Conservation (phyloP, 1,140 invertebrate genomes). For the Hyposmocoma kahamanoa region DNA sequence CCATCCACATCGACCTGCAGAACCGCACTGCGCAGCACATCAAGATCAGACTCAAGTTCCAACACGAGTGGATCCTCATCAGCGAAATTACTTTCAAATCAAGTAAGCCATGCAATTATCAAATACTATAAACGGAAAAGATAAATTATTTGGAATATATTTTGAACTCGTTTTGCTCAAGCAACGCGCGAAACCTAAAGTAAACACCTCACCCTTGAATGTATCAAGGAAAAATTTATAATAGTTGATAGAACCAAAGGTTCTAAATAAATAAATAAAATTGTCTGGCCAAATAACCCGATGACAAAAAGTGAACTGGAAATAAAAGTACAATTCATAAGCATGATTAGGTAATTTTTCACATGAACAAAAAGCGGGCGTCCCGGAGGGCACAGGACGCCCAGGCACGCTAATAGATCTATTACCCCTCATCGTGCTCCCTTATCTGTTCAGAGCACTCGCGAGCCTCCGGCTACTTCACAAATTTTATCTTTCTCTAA, state of each 20-base stretch:
- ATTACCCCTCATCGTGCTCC: slow-evolving; percentile 45
- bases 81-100: slow-evolving; percentile 89
- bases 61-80: slow-evolving; percentile 90
- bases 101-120: slow-evolving; percentile 77
- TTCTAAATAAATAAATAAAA: slow-evolving; percentile 32
- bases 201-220: background rate
- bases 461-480: slow-evolving; percentile 46
- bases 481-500: slow-evolving; percentile 66
- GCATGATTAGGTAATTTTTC: slow-evolving; percentile 34
- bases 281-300: slow-evolving; percentile 24
- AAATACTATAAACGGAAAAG: slow-evolving; percentile 20
- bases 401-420: slow-evolving; percentile 43
- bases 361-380: slow-evolving; percentile 25
- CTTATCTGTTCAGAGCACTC: slow-evolving; percentile 58
- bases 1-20: slow-evolving; percentile 83
- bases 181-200: slow-evolving; percentile 15
- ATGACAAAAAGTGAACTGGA: slow-evolving; percentile 25
- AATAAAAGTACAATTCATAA: slow-evolving; percentile 31
- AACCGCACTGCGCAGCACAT: slow-evolving; percentile 85
- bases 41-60: slow-evolving; percentile 85
- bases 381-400: slow-evolving; percentile 18
- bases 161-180: slow-evolving; percentile 25
- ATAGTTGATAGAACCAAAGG: slow-evolving; percentile 34
- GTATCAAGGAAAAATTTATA: slow-evolving; percentile 5
- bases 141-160: slow-evolving; percentile 30